Evolutionary conservation across 2,797 vertebrate species (phyloP).

Genomic region (Falco columbarius): DNA sequence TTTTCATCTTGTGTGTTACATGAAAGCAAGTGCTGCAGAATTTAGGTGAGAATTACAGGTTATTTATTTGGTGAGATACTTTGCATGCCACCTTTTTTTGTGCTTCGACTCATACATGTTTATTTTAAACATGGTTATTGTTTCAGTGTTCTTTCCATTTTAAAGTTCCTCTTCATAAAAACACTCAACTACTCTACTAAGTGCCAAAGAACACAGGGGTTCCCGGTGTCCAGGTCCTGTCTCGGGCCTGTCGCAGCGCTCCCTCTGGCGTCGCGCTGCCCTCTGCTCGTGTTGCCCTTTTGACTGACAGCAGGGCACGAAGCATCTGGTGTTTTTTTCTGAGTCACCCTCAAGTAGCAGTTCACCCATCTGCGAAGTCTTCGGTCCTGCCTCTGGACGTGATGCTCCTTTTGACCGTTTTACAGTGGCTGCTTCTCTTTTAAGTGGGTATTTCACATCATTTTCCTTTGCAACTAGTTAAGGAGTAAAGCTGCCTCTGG

Average conservation of each 20-base stretch:
- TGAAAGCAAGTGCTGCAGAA: background rate
- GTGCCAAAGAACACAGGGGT: rapidly evolving
- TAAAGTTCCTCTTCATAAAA: background rate
- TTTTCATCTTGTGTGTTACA: rapidly evolving
- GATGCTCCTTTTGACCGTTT: background rate
- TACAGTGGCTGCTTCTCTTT: background rate
- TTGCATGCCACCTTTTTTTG: background rate
- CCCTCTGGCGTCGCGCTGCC: background rate
- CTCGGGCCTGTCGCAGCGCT: background rate
- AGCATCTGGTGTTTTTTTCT: background rate
- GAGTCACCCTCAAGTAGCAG: background rate
- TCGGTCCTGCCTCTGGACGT: background rate
- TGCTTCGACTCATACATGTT: background rate
- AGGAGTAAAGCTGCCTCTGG: background rate
- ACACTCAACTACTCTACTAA: background rate
- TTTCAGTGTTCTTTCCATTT: background rate
- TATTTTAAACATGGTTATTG: background rate
- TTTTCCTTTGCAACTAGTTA: background rate
- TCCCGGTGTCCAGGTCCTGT: background rate
- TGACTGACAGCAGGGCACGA: background rate
- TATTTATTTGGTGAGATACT: background rate
- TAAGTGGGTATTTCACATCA: background rate
- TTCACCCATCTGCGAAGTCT: rapidly evolving
- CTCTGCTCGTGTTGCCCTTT: background rate
- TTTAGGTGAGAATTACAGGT: background rate